Conservation (phyloP, 64 coral and sea anemone species). For the Catalaphyllia jardinei region DNA sequence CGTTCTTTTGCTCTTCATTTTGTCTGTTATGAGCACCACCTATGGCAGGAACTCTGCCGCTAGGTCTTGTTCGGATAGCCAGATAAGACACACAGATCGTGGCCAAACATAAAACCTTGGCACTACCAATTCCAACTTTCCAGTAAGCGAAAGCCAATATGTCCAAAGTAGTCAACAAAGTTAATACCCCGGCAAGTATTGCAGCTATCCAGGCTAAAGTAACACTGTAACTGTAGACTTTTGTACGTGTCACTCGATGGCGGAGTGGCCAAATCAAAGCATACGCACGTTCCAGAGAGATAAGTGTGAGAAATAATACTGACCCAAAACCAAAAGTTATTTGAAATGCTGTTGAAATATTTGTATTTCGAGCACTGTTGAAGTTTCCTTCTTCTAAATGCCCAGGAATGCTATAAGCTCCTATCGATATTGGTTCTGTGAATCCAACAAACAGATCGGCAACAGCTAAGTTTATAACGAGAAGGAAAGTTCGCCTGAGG, state of each 20-base stretch:
- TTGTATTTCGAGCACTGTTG: background rate
- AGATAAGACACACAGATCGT: background rate
- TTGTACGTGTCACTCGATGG: constrained; percentile 38
- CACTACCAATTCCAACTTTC: background rate
- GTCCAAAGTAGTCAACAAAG: background rate
- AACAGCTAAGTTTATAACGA: constrained; percentile 1
- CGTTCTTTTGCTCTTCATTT: background rate
- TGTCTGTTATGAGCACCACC: background rate
- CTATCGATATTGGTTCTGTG: background rate
- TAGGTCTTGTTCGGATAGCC: background rate
- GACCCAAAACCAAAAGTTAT: background rate
- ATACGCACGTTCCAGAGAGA: background rate
- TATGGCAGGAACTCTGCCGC: background rate
- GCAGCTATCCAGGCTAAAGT: constrained; percentile 2
- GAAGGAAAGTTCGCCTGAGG: background rate
- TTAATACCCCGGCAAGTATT: background rate
- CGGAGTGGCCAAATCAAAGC: constrained; percentile 30
- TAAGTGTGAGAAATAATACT: background rate
- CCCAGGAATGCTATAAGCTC: background rate
- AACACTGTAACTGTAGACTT: constrained; percentile 8
- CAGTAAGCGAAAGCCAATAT: background rate
- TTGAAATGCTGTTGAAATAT: background rate
- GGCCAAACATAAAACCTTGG: background rate
- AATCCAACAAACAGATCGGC: background rate
- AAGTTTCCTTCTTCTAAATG: background rate